A percentile compares a stretch with the other conserved stretches of the same genome.
Conservation (phyloP, 2,113 vertebrate genomes). For the Rhinolophus ferrumequinum region DNA sequence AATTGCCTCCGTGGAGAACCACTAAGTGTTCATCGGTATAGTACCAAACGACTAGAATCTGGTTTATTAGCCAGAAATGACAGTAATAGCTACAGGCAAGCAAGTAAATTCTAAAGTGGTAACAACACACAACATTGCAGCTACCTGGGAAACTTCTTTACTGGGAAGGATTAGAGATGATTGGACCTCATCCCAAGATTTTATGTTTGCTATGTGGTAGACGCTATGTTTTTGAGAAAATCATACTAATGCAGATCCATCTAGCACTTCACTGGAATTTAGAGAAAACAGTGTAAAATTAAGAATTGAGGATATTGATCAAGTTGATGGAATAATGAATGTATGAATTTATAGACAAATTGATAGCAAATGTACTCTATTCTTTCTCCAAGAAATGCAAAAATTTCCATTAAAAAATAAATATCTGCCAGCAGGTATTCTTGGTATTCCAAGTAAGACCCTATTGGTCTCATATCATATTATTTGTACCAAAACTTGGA, state of each 20-base stretch:
- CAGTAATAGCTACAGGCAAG: neutral
- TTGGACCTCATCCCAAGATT: neutral
- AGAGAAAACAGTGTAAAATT: neutral
- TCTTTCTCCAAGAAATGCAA: neutral
- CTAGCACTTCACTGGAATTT: neutral
- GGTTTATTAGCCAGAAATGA: neutral
- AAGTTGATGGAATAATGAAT: neutral
- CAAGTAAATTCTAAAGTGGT: neutral
- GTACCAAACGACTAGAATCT: neutral
- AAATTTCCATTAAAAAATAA: neutral
- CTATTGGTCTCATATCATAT: neutral
- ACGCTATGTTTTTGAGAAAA: neutral
- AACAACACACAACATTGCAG: neutral
- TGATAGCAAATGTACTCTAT: neutral
- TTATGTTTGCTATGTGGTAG: neutral
- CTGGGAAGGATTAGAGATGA: neutral
- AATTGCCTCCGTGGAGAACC: neutral
- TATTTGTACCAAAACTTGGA: neutral
- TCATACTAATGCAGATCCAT: neutral
- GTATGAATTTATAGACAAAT: neutral
- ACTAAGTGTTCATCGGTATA: neutral
- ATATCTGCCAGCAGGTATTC: neutral
- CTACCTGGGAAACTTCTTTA: neutral
- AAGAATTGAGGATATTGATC: neutral
- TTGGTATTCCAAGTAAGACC: neutral